A percentile compares a stretch with the other conserved stretches of the same genome.
Evolutionary conservation across 1,140 invertebrate genomes (phyloP).

Genomic region (Onthophagus taurus): DNA sequence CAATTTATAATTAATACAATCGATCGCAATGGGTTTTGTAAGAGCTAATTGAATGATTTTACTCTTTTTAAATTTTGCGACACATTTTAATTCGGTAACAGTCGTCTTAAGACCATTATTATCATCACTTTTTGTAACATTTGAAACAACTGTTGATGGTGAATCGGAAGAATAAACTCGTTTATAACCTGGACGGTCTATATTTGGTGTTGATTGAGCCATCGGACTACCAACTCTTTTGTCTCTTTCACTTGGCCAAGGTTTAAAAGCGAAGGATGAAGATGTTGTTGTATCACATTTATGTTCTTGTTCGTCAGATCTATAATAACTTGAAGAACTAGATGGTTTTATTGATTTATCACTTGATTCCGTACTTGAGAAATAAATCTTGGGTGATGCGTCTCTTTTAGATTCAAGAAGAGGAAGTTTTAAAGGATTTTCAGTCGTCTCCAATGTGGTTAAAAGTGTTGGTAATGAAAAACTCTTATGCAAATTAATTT

Average conservation of each 20-base stretch:
- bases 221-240: slow-evolving; percentile 29
- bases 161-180: too few relatives aligned
- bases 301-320: not conserved
- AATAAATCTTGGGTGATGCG: not conserved
- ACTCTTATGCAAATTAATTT: slow-evolving; percentile 23
- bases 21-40: slow-evolving; percentile 25
- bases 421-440: not conserved
- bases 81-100: slow-evolving; percentile 3
- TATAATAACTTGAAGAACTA: not conserved
- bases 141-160: too few relatives aligned
- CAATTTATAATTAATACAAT: slow-evolving; percentile 17
- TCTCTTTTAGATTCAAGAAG: not conserved
- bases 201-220: slow-evolving; percentile 31
- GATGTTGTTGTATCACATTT: not conserved
- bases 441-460: slow-evolving; percentile 6
- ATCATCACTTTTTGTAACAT: too few relatives aligned
- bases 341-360: slow-evolving; percentile 1
- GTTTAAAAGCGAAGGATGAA: slow-evolving; percentile 4
- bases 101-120: too few relatives aligned
- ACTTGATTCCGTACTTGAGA: not conserved
- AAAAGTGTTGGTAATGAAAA: slow-evolving; percentile 27
- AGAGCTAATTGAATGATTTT: slow-evolving; percentile 20
- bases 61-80: slow-evolving; percentile 1
- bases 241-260: not conserved
- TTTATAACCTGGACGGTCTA: not conserved